Evolutionary conservation across 2,113 vertebrate species (phyloP).

Genomic region (Pyxicephalus adspersus): DNA sequence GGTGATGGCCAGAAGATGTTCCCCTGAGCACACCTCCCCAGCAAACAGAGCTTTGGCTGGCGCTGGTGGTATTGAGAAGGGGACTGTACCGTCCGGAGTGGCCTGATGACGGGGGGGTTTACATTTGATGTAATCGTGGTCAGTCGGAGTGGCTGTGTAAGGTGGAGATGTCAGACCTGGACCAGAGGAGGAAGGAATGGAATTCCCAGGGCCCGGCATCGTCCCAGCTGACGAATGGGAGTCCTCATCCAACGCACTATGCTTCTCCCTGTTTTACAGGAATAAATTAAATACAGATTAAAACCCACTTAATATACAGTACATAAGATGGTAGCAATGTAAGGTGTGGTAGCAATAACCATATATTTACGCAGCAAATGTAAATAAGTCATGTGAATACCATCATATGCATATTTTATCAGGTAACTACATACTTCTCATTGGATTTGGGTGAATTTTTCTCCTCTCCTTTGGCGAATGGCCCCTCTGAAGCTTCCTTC

Average conservation of each 20-base stretch:
- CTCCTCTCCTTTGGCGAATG: slow-evolving; percentile 94
- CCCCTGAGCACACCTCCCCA: slow-evolving; percentile 66
- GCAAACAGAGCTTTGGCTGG: slow-evolving; percentile 70
- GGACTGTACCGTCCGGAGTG: slow-evolving; percentile 98
- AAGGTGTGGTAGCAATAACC: not conserved
- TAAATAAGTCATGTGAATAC: not conserved
- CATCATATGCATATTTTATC: not conserved
- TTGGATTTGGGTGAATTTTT: slow-evolving; percentile 89
- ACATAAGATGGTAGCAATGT: not conserved
- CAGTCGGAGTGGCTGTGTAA: slow-evolving; percentile 97
- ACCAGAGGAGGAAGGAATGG: slow-evolving; percentile 82
- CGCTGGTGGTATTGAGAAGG: slow-evolving; percentile 86
- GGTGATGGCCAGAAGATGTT: slow-evolving; percentile 66
- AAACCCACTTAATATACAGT: not conserved
- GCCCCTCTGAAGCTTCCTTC: slow-evolving; percentile 88
- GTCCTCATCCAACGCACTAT: slow-evolving; percentile 88
- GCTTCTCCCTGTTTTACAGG: slow-evolving; percentile 83
- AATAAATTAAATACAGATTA: not conserved
- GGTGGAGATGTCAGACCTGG: slow-evolving; percentile 98
- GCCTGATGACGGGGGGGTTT: slow-evolving; percentile 95
- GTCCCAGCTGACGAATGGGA: slow-evolving; percentile 85
- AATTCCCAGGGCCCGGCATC: slow-evolving; percentile 78
- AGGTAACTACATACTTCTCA: slow-evolving; percentile 86
- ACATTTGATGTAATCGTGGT: slow-evolving; percentile 99
- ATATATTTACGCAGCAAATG: too few relatives aligned